Evolutionary conservation across 1,140 invertebrate genomes (phyloP), one percentile per base, ranked within the genome.

Genomic region (Oppia nitens): DNA sequence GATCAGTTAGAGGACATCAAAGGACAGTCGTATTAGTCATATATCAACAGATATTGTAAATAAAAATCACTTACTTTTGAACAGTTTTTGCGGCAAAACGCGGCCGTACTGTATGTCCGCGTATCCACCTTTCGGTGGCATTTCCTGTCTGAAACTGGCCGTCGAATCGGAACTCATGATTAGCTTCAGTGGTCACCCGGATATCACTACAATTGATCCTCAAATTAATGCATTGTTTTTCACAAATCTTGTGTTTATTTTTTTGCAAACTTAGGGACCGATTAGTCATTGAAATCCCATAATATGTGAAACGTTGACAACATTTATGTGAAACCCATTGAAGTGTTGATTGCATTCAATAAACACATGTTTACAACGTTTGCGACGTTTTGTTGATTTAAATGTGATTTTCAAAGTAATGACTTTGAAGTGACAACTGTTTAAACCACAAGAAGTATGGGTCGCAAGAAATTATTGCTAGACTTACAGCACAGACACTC

Each of bases 91-190:
- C 2, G 85, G 77, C 28, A 81, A 81, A 32, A 84, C 73, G 66
- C 85, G 78, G 59, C 79, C 76, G 69, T 74, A 86, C 57, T 78
- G 76, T 63, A 90, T 81, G 12, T 81, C 77, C 63, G 77, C 77
- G 71, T 87, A 92, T 53, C 87, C 88, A 63, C 85, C 85, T 53
- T 76, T 71, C 62, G 87, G 87, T 66, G 88, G 87, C 76, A 91
- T 75, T 75, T 92, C 88, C 72, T 92, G 88, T 24, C 60, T 60
- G 28, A 60, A 63, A 25, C 45, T 52, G 47, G 51, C 49, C 1
- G 52, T 24, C 14, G 56, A 17, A n/a, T 48, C 47, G 1, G 56
- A 17, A 2, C 47, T 48, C 56, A 57, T 57, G 29, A 23, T 48
- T 4, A 17, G 4, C 6, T 54, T 11, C 21, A 12, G 12, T 12